Evolutionary conservation across 2,113 vertebrate genomes (phyloP).

Genomic region (Rhynchomys soricoides): DNA sequence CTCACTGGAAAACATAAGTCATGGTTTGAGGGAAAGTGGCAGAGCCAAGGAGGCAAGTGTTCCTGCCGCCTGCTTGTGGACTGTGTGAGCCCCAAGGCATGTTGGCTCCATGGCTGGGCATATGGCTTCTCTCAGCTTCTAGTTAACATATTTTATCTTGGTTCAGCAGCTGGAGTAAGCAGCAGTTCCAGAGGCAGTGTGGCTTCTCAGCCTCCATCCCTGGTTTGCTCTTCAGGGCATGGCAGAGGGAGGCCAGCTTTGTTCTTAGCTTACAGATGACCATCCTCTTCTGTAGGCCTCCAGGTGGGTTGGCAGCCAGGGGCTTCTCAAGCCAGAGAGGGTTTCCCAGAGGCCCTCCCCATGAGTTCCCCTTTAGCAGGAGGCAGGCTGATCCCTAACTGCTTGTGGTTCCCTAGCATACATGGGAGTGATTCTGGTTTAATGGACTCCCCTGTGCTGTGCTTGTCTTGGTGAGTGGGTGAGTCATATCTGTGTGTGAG

Average conservation of each 20-base stretch:
- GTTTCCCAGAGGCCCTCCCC: not conserved
- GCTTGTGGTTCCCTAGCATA: not conserved
- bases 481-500: not conserved
- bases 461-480: not conserved
- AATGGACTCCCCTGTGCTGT: not conserved
- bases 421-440: not conserved
- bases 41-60: not conserved
- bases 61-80: fast-evolving
- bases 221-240: not conserved
- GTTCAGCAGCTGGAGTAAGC: not conserved
- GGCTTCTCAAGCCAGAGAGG: not conserved
- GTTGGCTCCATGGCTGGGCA: fast-evolving
- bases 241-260: not conserved
- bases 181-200: not conserved
- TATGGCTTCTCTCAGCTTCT: not conserved
- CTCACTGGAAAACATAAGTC: not conserved
- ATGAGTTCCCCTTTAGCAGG: not conserved
- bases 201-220: not conserved
- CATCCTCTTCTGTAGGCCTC: not conserved
- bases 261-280: not conserved
- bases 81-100: fast-evolving
- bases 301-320: not conserved
- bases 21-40: not conserved
- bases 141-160: not conserved
- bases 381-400: not conserved